Percentiles rank a stretch among this genome's conserved stretches.
Evolutionary conservation across 2,797 vertebrate species (phyloP).

Genomic region (Microctenopoma steveboyesi): DNA sequence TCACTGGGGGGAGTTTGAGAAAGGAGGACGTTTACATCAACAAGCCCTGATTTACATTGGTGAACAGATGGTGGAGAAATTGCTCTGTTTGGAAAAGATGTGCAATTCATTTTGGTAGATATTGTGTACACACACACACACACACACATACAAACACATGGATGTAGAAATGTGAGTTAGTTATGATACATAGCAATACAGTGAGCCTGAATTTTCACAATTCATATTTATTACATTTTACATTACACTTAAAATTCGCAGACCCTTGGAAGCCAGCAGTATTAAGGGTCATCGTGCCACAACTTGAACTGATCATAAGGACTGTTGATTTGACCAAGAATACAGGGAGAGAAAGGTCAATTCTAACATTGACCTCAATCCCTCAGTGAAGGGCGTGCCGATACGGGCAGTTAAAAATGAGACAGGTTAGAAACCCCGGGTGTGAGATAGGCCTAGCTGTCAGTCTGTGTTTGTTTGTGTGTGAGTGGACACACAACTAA

Average conservation of each 20-base stretch:
- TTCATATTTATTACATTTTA: constrained; percentile 43
- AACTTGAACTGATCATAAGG: constrained; percentile 35
- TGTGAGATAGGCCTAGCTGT: constrained; percentile 50
- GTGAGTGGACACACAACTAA: constrained; percentile 31
- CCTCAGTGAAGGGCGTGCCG: constrained; percentile 46
- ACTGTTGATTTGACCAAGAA: constrained; percentile 67
- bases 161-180: not conserved
- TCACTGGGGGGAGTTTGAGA: constrained; percentile 62
- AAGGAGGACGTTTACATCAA: constrained; percentile 77
- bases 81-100: constrained; percentile 81
- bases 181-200: constrained; percentile 42
- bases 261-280: constrained; percentile 1
- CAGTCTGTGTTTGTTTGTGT: constrained; percentile 26
- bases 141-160: too few species aligned
- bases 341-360: constrained; percentile 71
- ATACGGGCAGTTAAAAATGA: constrained; percentile 70
- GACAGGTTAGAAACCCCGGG: constrained; percentile 73
- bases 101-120: constrained; percentile 75
- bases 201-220: constrained; percentile 64
- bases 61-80: constrained; percentile 81
- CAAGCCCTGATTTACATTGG: constrained; percentile 74
- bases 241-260: constrained; percentile 8
- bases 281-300: constrained; percentile 25
- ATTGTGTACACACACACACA: constrained; percentile 18
- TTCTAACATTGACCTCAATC: constrained; percentile 46